Conservation (phyloP, 2,113 vertebrate species). For the Archilochus colubris region DNA sequence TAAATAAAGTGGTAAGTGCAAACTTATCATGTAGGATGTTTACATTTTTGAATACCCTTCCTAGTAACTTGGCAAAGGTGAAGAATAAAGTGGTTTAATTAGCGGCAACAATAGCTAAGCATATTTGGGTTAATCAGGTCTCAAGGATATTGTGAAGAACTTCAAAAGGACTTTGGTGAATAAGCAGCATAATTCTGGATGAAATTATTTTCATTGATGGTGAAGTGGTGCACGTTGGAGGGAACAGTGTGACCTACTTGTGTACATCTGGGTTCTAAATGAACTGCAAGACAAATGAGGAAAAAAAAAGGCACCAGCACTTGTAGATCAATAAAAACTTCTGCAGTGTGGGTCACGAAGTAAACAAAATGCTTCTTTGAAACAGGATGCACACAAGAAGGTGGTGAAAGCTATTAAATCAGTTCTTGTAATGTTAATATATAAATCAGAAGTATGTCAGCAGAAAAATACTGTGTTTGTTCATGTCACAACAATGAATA, state of each 20-base stretch:
- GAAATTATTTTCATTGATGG: background rate
- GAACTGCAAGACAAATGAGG: background rate
- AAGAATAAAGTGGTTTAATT: background rate
- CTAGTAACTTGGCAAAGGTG: background rate
- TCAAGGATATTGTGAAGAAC: slow-evolving; percentile 28
- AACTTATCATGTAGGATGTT: background rate
- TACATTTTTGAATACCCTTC: background rate
- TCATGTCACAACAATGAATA: background rate
- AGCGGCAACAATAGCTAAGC: background rate
- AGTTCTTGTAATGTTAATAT: background rate
- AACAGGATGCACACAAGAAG: background rate
- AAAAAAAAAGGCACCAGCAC: background rate
- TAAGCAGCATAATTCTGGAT: background rate
- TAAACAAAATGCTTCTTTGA: background rate
- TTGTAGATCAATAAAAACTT: background rate
- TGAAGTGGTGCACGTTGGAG: background rate
- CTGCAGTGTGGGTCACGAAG: background rate
- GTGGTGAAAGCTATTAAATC: background rate
- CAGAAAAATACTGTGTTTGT: background rate
- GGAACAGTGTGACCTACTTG: background rate
- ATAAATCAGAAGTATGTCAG: background rate
- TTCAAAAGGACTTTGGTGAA: slow-evolving; percentile 21
- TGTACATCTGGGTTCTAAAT: background rate
- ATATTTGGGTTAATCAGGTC: slow-evolving; percentile 40
- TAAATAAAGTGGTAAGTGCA: background rate